Base-by-base conservation (phyloP, 2,113 vertebrate species). In the Corvus moneduloides region DNA sequence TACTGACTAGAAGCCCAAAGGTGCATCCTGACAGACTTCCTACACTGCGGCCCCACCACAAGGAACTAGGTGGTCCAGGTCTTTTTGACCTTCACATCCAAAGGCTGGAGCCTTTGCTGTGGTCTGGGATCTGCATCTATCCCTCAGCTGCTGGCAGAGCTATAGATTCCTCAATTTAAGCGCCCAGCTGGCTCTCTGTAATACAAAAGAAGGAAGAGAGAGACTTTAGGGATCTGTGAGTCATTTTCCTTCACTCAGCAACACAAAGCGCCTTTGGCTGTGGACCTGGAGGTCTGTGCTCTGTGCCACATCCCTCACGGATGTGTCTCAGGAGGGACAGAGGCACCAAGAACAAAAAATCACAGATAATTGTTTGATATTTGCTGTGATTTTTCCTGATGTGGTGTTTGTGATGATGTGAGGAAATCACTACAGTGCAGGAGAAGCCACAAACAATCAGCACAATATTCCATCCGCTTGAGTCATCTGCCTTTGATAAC, bases 141-240 rank as follows among this genome's bases (percentile, higher is more conserved):
- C 48, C 55, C 39, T 86, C 52, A 44, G 59, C 4, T 59, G 52
- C 59, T 95, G 79, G 37, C 51, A 77, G 46, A 69, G 28, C 17
- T 54, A 5, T 41, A 1, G 0, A 15, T 58, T 89, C 52, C 66
- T 71, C 51, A 69, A 9, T 22, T 54, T 43, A 24, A 41, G 16
- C 89, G 61, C 44, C 76, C 86, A 84, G 64, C 49, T 92, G 76
- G 24, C n/a, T 89, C 30, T 71, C 56, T 22, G 30, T n/a, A 75
- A 72, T 3, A 95, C 93, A 96, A 95, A 95, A 89, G 76, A 91
- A 95, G 92, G 88, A 96, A 94, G 48, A 93, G 41, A 92, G 24
- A 82, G 37, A 37, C 62, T 94, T 96, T 8, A 49, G 62, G 84
- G 37, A 84, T 58, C 35, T 3, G 4, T 87, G 93, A 95, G 69